Evolutionary conservation across 2,888 invertebrate genomes (phyloP).

Genomic region (Cotesia congregata): DNA sequence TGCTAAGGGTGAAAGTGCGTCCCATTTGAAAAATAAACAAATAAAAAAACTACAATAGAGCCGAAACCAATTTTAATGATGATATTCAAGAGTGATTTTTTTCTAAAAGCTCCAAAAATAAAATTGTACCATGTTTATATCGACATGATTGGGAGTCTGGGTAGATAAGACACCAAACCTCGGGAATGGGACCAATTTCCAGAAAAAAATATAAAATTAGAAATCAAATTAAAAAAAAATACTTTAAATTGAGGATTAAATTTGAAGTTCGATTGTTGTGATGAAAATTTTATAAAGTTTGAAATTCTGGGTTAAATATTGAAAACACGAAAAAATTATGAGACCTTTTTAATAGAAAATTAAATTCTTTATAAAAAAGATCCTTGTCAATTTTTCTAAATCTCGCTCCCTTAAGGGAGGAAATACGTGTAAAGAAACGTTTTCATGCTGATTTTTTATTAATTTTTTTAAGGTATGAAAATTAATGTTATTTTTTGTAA

Average conservation of each 20-base stretch:
- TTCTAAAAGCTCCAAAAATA: slow-evolving; percentile 46
- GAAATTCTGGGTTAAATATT: too few species aligned
- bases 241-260: too few species aligned
- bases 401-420: too few species aligned
- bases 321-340: too few species aligned
- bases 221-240: slow-evolving; percentile 17
- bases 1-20: not conserved
- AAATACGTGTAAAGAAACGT: too few species aligned
- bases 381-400: too few species aligned
- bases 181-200: slow-evolving; percentile 46
- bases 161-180: slow-evolving; percentile 57
- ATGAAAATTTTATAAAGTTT: too few species aligned
- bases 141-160: slow-evolving; percentile 55
- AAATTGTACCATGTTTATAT: slow-evolving; percentile 53
- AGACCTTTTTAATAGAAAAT: not conserved
- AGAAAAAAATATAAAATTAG: slow-evolving; percentile 39
- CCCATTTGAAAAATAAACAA: not conserved
- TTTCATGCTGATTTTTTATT: too few species aligned
- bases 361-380: too few species aligned
- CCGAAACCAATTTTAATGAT: slow-evolving; percentile 21
- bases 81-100: slow-evolving; percentile 33
- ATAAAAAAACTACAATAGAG: not conserved
- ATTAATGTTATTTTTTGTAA: too few species aligned
- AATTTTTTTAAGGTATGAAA: too few species aligned
- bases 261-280: too few species aligned